Evolutionary conservation across 1,140 invertebrate species (phyloP).

Genomic region (Latrodectus geometricus): DNA sequence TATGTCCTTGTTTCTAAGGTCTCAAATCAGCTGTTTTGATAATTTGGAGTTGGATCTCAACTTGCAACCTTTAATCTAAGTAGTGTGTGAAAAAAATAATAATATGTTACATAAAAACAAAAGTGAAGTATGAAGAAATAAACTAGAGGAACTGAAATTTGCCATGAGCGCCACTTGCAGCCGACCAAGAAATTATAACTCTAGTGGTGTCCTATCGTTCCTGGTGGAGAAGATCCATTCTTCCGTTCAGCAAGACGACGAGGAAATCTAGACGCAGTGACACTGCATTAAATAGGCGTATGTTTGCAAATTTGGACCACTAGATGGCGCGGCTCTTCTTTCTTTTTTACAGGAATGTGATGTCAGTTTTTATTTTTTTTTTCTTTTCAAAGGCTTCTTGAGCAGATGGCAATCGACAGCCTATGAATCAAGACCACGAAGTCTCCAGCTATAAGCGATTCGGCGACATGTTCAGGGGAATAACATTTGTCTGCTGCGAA

Average conservation of each 20-base stretch:
- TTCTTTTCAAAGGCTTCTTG: neutral
- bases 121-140: slow-evolving; percentile 6
- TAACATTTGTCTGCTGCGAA: slow-evolving; percentile 50
- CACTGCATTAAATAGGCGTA: too few relatives aligned
- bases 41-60: too few relatives aligned
- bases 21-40: too few relatives aligned
- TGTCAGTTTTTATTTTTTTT: slow-evolving; percentile 20
- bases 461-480: slow-evolving; percentile 45
- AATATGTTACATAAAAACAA: too few relatives aligned
- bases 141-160: slow-evolving; percentile 23
- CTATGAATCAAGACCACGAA: neutral
- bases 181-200: slow-evolving; percentile 3
- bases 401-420: neutral
- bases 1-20: too few relatives aligned
- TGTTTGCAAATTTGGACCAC: slow-evolving; percentile 47
- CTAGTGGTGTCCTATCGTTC: neutral
- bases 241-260: neutral
- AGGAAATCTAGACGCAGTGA: neutral
- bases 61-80: slow-evolving; percentile 16
- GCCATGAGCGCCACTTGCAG: too few relatives aligned
- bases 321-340: slow-evolving; percentile 41
- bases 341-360: slow-evolving; percentile 44
- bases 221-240: neutral
- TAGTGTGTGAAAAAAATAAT: too few relatives aligned
- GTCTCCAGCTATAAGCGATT: slow-evolving; percentile 24